Evolutionary conservation across 92 coral and sea anemone genomes (phyloP).

Genomic region (Meandrina meandrites): DNA sequence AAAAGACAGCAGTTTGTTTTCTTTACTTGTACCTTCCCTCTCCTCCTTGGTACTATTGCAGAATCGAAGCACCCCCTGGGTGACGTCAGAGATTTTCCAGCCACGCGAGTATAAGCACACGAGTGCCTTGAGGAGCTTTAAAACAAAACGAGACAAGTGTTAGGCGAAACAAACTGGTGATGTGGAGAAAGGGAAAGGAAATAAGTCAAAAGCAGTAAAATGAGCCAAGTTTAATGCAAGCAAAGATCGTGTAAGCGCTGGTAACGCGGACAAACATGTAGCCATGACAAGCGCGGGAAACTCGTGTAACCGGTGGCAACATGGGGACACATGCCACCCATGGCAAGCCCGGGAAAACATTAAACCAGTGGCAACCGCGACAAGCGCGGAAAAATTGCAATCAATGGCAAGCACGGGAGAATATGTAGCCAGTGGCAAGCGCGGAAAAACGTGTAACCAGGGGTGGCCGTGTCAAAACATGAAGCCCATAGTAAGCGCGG

Average conservation of each 20-base stretch:
- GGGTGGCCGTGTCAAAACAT: too few relatives aligned
- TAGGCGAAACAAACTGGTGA: background rate
- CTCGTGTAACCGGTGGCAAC: background rate
- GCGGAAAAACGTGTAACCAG: too few relatives aligned
- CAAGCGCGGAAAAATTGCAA: too few relatives aligned
- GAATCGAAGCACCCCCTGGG: constrained; percentile 67
- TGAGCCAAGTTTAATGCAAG: background rate
- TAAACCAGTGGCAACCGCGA: too few relatives aligned
- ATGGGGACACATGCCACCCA: background rate
- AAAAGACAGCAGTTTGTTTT: constrained; percentile 8
- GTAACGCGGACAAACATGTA: too few relatives aligned
- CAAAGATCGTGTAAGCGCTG: background rate
- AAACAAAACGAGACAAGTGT: background rate
- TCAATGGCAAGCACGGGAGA: background rate
- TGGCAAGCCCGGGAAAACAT: background rate
- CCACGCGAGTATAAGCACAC: constrained; percentile 61
- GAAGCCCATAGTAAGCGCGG: too few relatives aligned
- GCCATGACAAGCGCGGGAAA: background rate
- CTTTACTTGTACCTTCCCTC: constrained; percentile 8
- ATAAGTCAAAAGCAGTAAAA: too few relatives aligned
- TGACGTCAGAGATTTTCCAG: constrained; percentile 76
- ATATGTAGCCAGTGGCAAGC: background rate
- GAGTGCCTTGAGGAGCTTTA: constrained; percentile 63
- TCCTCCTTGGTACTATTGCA: constrained; percentile 28
- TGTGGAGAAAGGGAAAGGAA: too few relatives aligned